These are phyloP conservation scores for Eilema caniola DNA, from an alignment of 2,888 invertebrate species.

Conservation along the genomic window DNA sequence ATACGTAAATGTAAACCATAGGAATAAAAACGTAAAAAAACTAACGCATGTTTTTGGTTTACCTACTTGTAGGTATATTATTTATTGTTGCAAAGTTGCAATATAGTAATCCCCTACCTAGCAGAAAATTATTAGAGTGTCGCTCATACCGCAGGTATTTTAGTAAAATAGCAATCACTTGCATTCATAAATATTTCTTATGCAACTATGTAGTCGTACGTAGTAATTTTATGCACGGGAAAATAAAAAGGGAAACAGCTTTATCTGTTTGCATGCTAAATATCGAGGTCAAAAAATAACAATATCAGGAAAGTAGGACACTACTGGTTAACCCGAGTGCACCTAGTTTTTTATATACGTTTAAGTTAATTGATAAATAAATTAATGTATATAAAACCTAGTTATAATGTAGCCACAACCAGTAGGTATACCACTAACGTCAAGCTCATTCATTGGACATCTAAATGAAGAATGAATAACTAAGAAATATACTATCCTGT, in stretches of 20 bases:
- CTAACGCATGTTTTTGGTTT: background rate
- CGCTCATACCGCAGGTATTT: background rate
- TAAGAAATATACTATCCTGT: slow-evolving; percentile 26
- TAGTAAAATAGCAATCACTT: background rate
- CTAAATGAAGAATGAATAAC: slow-evolving; percentile 8
- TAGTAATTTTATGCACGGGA: slow-evolving; percentile 3
- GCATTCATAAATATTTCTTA: background rate
- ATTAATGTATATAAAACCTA: slow-evolving; percentile 32
- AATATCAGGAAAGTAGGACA: slow-evolving; percentile 47
- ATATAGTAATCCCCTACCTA: background rate
- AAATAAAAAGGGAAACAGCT: slow-evolving; percentile 28
- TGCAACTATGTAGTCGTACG: background rate
- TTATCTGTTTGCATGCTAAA: slow-evolving; percentile 40
- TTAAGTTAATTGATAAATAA: slow-evolving; percentile 30
- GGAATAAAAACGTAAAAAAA: background rate
- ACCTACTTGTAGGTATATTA: background rate
- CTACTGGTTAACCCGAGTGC: slow-evolving; percentile 39
- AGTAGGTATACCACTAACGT: slow-evolving; percentile 25
- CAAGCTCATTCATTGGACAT: slow-evolving; percentile 19
- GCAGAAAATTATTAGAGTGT: slow-evolving; percentile 9
- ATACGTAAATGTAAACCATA: background rate
- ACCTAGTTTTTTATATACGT: slow-evolving; percentile 14
- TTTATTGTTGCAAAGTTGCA: background rate
- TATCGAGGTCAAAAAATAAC: slow-evolving; percentile 51
- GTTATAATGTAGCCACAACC: background rate